Base-by-base conservation (phyloP, 2,113 vertebrate genomes). In the Nanger granti region DNA sequence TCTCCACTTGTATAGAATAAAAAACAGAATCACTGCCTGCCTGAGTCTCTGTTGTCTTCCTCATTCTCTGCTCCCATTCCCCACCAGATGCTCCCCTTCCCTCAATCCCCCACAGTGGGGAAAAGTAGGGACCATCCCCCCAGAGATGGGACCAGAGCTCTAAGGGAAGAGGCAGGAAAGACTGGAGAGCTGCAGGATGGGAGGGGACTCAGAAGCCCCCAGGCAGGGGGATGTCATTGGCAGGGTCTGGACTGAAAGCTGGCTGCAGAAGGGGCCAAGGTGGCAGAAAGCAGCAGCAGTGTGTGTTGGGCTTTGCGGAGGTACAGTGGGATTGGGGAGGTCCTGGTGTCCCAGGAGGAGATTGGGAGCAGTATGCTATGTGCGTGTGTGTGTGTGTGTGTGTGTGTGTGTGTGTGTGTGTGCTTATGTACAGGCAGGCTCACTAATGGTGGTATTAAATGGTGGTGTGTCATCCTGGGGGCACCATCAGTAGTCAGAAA, bases 1-100 rank as follows among this genome's bases (percentile, higher is more conserved):
- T 97, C 79, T 95, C 86, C 89, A 96, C 92, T 97, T 98, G 98
- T 98, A 98, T 94, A 98, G 96, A 98, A 98, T 98, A 94, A 98
- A 98, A 92, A 95, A 37, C 29, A 97, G 96, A 98, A 97, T 95
- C 95, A 96, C 57, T 66, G 62, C 96, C 96, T 94, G 96, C 83
- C 86, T 97, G 2, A 47, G 54, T 97, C 88, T 97, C 69, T 91
- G 92, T 59, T 90, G 9, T 60, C 62, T 93, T 92, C 44, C 80
- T 92, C 87, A 28, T 59, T 87, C 52, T 55, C 92, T 92, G 91
- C 24, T 41, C 41, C 96, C 37, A 87, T 47, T 13, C 37, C 84
- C 73, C 57, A 69, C 91, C 95, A 64, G 57, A 89, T 95, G 93
- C n/a, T 89, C 76, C 94, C 64, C 85, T 92, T 87, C 95, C 55